A percentile compares a stretch with the other conserved stretches of the same genome.
phyloP scores from a whole-genome alignment of 2,888 invertebrate species.

The Ypsolopha sequella region DNA sequence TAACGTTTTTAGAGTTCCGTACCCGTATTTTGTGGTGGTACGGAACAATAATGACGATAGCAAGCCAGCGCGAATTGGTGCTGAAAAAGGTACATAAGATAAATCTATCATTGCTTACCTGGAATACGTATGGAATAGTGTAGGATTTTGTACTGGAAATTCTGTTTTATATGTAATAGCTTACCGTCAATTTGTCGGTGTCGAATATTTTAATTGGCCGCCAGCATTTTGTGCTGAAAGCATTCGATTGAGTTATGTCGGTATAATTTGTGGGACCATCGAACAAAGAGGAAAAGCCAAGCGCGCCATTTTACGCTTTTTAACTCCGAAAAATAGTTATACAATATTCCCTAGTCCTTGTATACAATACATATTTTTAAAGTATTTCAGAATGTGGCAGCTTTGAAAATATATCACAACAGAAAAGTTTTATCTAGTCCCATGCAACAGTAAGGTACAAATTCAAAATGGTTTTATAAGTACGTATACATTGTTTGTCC shows the following conservation, averaged over 20 bases:
- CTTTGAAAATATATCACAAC: neutral
- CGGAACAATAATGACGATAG: too few species aligned
- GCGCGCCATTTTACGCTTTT: neutral
- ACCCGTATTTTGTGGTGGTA: too few species aligned
- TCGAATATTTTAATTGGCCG: slow-evolving; percentile 6
- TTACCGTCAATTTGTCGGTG: slow-evolving; percentile 4
- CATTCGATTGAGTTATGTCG: slow-evolving; percentile 6
- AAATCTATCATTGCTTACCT: neutral
- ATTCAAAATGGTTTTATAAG: too few species aligned
- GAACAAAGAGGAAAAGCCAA: slow-evolving; percentile 2
- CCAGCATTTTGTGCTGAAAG: slow-evolving; percentile 6
- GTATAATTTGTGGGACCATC: slow-evolving; percentile 4
- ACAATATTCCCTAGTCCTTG: too few species aligned
- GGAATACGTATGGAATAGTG: neutral
- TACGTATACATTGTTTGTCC: too few species aligned
- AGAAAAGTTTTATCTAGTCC: neutral
- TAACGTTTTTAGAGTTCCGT: too few species aligned
- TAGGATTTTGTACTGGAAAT: neutral
- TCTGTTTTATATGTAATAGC: neutral
- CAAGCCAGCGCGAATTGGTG: too few species aligned
- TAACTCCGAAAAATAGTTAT: neutral
- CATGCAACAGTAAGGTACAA: too few species aligned
- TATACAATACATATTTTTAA: neutral
- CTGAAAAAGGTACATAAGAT: too few species aligned
- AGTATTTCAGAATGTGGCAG: neutral